phyloP scores from a whole-genome alignment of 2,797 vertebrate species.

The Gymnodraco acuticeps region DNA sequence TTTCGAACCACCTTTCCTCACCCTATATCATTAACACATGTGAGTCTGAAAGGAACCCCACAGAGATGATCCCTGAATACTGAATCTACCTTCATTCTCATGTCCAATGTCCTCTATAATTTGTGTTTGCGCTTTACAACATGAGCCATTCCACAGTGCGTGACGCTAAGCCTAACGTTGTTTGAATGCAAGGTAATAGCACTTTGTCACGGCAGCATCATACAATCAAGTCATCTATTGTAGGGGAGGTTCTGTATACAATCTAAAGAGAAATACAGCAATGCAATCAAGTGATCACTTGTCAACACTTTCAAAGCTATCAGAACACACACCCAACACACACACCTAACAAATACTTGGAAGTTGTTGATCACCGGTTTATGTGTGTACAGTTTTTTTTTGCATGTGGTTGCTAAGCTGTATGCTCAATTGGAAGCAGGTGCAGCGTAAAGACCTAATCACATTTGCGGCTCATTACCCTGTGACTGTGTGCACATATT shows the following conservation, averaged over 20 bases:
- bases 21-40: slow-evolving; percentile 25
- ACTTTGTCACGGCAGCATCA: slow-evolving; percentile 20
- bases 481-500: slow-evolving; percentile 85
- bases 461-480: slow-evolving; percentile 85
- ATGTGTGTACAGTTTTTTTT: slow-evolving; percentile 68
- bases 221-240: slow-evolving; percentile 39
- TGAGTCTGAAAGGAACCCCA: slow-evolving; percentile 18
- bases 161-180: neutral
- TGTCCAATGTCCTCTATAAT: neutral
- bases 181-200: slow-evolving; percentile 36
- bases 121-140: no score
- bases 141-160: neutral
- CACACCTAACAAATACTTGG: slow-evolving; percentile 52
- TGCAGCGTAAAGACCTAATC: slow-evolving; percentile 85
- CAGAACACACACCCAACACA: slow-evolving; percentile 17
- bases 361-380: slow-evolving; percentile 58
- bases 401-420: slow-evolving; percentile 70
- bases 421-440: slow-evolving; percentile 84
- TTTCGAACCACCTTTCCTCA: neutral
- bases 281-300: slow-evolving; percentile 66
- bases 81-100: neutral
- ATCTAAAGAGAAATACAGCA: slow-evolving; percentile 46
- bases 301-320: slow-evolving; percentile 64
- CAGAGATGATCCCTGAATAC: slow-evolving; percentile 24
- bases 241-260: slow-evolving; percentile 53